These are phyloP conservation scores for Paramormyrops hopkinsi DNA, from an alignment of 2,797 vertebrate genomes.

Conservation along the genomic window DNA sequence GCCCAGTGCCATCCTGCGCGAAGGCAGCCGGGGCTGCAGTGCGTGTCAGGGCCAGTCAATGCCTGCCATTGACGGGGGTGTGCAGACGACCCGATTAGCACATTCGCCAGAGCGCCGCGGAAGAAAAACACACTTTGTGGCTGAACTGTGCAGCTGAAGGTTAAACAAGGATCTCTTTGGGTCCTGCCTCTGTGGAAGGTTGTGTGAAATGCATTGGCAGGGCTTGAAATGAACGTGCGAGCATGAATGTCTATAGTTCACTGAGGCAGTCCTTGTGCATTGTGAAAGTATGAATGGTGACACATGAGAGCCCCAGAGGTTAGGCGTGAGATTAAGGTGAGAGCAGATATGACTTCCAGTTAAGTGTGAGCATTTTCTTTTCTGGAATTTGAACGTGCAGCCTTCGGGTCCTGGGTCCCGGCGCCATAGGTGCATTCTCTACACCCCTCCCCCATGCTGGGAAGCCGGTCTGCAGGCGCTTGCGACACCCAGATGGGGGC, in stretches of 20 bases:
- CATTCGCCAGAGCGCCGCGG: conserved; percentile 30
- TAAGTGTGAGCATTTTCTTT: background rate
- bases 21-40: background rate
- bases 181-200: background rate
- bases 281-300: conserved; percentile 4
- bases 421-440: background rate
- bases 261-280: background rate
- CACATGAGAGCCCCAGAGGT: background rate
- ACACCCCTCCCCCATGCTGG: background rate
- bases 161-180: conserved; percentile 12
- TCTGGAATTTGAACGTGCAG: background rate
- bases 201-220: background rate
- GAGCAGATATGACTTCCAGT: background rate
- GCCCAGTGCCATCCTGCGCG: background rate
- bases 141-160: background rate
- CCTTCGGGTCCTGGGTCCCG: background rate
- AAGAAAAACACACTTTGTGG: conserved; percentile 28
- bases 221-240: background rate
- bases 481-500: background rate
- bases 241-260: background rate
- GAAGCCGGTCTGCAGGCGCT: background rate
- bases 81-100: conserved; percentile 18
- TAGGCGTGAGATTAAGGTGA: background rate
- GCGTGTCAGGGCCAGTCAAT: background rate
- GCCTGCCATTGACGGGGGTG: background rate